A percentile compares a stretch with the other conserved stretches of the same genome.
These are phyloP conservation scores for Dasyprocta punctata DNA, from an alignment of 2,113 vertebrate genomes.

Conservation along the genomic window DNA sequence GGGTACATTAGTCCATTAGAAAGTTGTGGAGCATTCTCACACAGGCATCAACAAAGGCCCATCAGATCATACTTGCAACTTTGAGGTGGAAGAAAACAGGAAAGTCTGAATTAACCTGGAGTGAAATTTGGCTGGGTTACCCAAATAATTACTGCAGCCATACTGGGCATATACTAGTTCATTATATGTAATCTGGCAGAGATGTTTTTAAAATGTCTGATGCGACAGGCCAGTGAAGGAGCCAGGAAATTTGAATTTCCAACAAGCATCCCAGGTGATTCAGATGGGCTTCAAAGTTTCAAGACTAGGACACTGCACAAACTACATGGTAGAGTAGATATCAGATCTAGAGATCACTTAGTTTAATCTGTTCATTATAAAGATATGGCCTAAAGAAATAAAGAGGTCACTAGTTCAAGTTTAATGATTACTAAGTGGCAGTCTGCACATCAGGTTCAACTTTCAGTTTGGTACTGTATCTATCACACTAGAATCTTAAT, in stretches of 20 bases:
- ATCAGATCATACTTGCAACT: neutral
- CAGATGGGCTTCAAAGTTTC: slow-evolving; percentile 20
- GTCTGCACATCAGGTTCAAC: neutral
- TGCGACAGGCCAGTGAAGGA: neutral
- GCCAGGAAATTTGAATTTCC: slow-evolving; percentile 36
- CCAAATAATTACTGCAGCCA: neutral
- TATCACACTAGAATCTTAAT: neutral
- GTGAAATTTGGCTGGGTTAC: neutral
- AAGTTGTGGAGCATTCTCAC: neutral
- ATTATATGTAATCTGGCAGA: neutral
- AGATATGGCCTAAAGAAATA: slow-evolving; percentile 11
- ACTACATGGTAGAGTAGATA: neutral
- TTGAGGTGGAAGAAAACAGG: neutral
- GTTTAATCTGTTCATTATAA: slow-evolving; percentile 40
- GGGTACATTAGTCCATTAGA: neutral
- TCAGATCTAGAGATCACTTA: slow-evolving; percentile 32
- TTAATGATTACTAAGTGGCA: neutral
- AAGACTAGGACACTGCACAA: slow-evolving; percentile 14
- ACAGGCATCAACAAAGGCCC: neutral
- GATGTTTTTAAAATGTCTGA: slow-evolving; percentile 2
- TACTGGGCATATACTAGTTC: neutral
- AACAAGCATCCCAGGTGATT: neutral
- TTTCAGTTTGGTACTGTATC: neutral
- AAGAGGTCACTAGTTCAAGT: neutral
- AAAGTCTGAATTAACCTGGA: neutral